phyloP scores from a whole-genome alignment of 2,797 vertebrate species.

The Botia almorhae region DNA sequence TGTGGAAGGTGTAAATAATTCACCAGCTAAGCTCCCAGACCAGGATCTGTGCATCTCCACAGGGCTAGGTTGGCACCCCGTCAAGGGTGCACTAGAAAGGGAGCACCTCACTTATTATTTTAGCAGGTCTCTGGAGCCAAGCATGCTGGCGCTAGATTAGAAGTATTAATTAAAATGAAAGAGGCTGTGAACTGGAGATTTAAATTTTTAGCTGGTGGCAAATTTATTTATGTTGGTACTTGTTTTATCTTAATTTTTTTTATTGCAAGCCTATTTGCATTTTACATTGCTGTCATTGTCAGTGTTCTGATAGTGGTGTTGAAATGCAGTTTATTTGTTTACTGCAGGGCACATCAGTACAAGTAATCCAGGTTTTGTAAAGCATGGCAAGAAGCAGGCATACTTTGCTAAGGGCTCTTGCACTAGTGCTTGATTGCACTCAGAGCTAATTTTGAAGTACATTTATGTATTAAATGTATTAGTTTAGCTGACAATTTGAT shows the following conservation, averaged over 20 bases:
- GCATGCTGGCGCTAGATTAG: slow-evolving; percentile 36
- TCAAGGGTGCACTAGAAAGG: slow-evolving; percentile 46
- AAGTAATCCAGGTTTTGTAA: no score
- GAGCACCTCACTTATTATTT: slow-evolving; percentile 37
- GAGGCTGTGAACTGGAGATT: neutral
- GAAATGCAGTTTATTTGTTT: no score
- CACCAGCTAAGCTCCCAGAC: slow-evolving; percentile 28
- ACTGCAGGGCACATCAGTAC: no score
- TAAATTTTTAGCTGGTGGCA: slow-evolving; percentile 5
- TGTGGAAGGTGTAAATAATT: slow-evolving; percentile 60
- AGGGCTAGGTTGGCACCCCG: slow-evolving; percentile 41
- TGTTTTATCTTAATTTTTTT: neutral
- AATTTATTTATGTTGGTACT: neutral
- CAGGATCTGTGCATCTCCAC: slow-evolving; percentile 32
- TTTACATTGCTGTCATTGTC: neutral
- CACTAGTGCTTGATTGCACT: no score
- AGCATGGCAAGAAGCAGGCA: no score
- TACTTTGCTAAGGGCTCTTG: no score
- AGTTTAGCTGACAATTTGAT: neutral
- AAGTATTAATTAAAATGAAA: slow-evolving; percentile 54
- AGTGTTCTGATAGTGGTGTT: no score
- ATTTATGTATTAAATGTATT: neutral
- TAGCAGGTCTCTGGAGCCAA: slow-evolving; percentile 38
- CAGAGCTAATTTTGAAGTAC: neutral
- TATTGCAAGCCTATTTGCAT: neutral